A percentile compares a stretch with the other conserved stretches of the same genome.
Conservation (phyloP, 2,113 vertebrate species). For the Myiagra hebetior region DNA sequence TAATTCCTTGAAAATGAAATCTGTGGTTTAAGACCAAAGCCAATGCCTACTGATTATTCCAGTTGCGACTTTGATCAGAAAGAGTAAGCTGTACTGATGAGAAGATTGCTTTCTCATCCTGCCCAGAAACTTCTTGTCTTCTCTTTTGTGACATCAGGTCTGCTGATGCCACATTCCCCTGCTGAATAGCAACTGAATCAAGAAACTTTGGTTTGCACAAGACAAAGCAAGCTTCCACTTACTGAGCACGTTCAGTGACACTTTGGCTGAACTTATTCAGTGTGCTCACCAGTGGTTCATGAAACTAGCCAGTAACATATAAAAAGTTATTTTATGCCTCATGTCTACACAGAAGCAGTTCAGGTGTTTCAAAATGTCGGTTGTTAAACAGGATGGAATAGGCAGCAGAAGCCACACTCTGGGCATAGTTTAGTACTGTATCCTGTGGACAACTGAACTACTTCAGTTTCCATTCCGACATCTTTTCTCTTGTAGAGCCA, state of each 20-base stretch:
- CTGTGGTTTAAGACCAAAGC: background rate
- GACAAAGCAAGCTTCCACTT: background rate
- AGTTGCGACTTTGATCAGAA: background rate
- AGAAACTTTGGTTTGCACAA: background rate
- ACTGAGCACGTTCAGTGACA: background rate
- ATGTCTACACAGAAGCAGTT: background rate
- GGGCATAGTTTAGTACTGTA: background rate
- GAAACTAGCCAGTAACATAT: background rate
- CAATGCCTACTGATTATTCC: background rate
- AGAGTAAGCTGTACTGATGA: background rate
- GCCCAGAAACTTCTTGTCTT: background rate
- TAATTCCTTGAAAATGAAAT: background rate
- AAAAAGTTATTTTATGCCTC: background rate
- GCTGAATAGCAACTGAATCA: background rate
- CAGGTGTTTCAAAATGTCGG: background rate
- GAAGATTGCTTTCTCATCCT: background rate
- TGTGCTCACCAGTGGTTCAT: background rate
- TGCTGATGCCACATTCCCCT: background rate
- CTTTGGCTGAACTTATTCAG: background rate
- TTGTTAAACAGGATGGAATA: background rate
- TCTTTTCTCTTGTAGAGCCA: background rate
- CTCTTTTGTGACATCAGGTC: background rate
- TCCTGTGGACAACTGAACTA: background rate
- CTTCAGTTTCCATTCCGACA: background rate
- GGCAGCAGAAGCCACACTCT: background rate